phyloP scores from a whole-genome alignment of 2,113 vertebrate species.

The Merops nubicus region DNA sequence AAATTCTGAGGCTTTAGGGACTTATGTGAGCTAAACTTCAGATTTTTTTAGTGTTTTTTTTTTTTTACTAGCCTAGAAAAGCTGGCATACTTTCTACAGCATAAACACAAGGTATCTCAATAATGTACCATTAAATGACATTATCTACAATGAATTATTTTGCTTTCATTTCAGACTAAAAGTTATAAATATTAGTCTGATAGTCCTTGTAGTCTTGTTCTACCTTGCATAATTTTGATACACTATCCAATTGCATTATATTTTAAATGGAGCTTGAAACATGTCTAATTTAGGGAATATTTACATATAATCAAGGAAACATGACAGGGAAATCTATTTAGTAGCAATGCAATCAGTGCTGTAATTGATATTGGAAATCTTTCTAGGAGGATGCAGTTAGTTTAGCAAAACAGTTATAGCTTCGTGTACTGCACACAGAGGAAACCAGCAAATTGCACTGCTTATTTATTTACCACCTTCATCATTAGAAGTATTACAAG shows the following conservation, averaged over 20 bases:
- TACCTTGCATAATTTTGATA: background rate
- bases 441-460: constrained; percentile 24
- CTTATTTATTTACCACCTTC: constrained; percentile 19
- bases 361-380: constrained; percentile 50
- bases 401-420: constrained; percentile 22
- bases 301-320: constrained; percentile 51
- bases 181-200: background rate
- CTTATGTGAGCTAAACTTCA: background rate
- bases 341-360: background rate
- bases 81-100: background rate
- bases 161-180: background rate
- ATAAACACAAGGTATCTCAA: background rate
- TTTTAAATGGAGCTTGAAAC: constrained; percentile 40
- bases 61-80: background rate
- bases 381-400: constrained; percentile 4
- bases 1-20: background rate
- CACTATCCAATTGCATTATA: background rate
- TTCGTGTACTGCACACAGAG: constrained; percentile 3
- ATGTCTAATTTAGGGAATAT: constrained; percentile 33
- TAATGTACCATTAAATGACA: background rate
- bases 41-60: background rate
- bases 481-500: background rate
- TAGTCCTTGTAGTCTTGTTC: background rate
- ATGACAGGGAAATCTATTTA: background rate
- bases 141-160: background rate